phyloP scores from a whole-genome alignment of 2,113 vertebrate genomes.

The Heterotilapia buettikoferi region DNA sequence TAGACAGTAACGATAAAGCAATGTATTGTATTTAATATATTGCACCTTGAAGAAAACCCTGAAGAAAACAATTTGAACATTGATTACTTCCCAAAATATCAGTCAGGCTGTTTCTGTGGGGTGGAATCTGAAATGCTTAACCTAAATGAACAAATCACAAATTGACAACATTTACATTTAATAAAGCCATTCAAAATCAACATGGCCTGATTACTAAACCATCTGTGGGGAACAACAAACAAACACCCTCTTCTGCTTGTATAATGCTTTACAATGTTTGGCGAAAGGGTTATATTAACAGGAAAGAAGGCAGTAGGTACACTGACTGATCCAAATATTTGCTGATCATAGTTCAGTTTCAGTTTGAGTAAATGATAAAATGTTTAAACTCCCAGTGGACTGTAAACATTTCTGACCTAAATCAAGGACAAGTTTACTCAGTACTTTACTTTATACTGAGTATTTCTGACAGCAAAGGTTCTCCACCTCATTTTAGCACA shows the following conservation, averaged over 20 bases:
- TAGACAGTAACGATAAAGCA: fast-evolving
- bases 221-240: not conserved
- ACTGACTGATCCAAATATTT: not conserved
- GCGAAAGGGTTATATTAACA: fast-evolving
- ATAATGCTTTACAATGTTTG: fast-evolving
- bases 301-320: not conserved
- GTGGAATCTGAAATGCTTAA: fast-evolving
- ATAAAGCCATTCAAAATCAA: not conserved
- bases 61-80: not conserved
- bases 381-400: not conserved
- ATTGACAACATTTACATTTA: not conserved
- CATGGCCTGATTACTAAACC: not conserved
- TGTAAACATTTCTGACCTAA: not conserved
- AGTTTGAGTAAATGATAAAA: not conserved
- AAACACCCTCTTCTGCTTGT: not conserved
- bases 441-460: not conserved
- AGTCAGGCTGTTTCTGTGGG: not conserved
- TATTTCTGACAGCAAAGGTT: not conserved
- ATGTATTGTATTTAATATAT: not conserved
- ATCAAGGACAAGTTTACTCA: not conserved
- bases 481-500: not conserved
- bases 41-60: not conserved
- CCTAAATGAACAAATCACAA: not conserved
- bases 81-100: not conserved
- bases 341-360: not conserved